A percentile compares a stretch with the other conserved stretches of the same genome.
These are phyloP conservation scores for Apodemia duryi DNA, from an alignment of 2,888 invertebrate genomes.

Conservation along the genomic window DNA sequence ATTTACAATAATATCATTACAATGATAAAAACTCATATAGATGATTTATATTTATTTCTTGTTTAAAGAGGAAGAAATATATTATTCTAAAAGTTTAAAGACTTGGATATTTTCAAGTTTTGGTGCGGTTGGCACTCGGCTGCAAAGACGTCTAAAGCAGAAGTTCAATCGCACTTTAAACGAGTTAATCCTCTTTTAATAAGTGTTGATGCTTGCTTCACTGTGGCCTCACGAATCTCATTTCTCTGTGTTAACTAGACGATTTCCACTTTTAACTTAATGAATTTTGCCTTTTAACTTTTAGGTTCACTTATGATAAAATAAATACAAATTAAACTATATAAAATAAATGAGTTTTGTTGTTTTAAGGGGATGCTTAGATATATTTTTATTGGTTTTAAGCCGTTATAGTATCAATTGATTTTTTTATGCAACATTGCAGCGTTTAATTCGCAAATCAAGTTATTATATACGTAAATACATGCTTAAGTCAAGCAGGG, in stretches of 20 bases:
- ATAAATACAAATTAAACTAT: not conserved
- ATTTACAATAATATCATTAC: no score
- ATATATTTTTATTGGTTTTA: no score
- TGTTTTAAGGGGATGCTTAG: no score
- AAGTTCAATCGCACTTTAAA: conserved; percentile 72
- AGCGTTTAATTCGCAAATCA: no score
- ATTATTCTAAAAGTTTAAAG: conserved; percentile 25
- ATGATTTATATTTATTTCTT: not conserved
- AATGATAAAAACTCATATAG: not conserved
- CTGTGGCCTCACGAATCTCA: conserved; percentile 44
- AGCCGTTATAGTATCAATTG: no score
- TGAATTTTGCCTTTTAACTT: conserved; percentile 23
- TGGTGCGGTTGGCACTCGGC: conserved; percentile 41
- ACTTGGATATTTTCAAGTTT: conserved; percentile 38
- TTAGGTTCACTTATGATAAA: conserved; percentile 13
- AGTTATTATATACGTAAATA: no score
- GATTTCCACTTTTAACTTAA: conserved; percentile 39
- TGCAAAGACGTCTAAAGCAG: conserved; percentile 33
- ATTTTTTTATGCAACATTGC: no score
- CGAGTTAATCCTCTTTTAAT: conserved; percentile 73
- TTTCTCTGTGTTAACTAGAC: conserved; percentile 47
- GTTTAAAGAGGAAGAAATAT: not conserved
- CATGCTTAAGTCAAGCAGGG: no score
- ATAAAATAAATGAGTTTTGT: no score
- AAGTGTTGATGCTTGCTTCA: conserved; percentile 63